phyloP scores from a whole-genome alignment of 2,113 vertebrate species.

The Misgurnus anguillicaudatus region DNA sequence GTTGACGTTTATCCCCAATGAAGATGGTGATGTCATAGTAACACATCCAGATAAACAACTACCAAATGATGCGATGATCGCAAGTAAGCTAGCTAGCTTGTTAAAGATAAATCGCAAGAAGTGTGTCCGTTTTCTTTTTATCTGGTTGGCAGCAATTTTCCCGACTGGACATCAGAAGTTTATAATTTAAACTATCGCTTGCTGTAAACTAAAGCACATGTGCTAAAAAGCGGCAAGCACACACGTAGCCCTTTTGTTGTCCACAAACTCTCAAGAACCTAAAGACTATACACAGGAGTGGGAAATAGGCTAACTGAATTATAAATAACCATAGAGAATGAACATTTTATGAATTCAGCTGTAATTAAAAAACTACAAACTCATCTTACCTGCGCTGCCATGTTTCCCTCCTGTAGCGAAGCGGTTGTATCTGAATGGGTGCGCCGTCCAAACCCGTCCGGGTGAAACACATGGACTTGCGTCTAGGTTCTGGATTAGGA shows the following conservation, averaged over 20 bases:
- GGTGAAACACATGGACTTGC: constrained; percentile 38
- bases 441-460: constrained; percentile 63
- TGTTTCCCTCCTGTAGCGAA: constrained; percentile 62
- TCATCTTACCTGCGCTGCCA: constrained; percentile 66
- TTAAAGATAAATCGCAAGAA: too few species aligned
- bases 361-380: neutral
- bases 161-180: neutral
- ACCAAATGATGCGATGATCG: neutral
- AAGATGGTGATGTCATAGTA: neutral
- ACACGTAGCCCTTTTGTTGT: neutral
- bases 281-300: neutral
- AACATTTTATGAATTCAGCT: neutral
- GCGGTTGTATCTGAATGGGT: constrained; percentile 61
- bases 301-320: neutral
- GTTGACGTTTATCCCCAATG: neutral
- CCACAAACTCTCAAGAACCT: neutral
- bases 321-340: neutral
- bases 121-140: neutral
- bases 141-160: neutral
- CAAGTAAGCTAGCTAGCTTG: neutral
- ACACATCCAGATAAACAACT: neutral
- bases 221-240: constrained; percentile 20
- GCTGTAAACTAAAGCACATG: constrained; percentile 1
- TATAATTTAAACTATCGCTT: neutral
- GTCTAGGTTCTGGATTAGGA: neutral